Conservation (phyloP, 1,140 invertebrate species). For the Stegodyphus mimosarum region DNA sequence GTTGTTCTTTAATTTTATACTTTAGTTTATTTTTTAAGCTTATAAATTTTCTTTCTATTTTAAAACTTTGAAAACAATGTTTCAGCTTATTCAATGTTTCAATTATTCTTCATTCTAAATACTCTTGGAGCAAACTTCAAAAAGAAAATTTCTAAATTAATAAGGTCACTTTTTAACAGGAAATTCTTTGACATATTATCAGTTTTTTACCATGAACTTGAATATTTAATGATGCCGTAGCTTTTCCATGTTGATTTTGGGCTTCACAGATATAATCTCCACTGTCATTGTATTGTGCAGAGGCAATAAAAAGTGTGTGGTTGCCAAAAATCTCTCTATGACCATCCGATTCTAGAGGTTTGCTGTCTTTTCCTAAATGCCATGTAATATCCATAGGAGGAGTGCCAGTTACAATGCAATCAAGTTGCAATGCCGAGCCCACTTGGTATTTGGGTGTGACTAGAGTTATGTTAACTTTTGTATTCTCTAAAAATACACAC, state of each 20-base stretch:
- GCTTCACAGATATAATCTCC: slow-evolving; percentile 85
- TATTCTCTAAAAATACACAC: slow-evolving; percentile 37
- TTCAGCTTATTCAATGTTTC: too few relatives aligned
- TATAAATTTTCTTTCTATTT: too few relatives aligned
- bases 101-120: too few relatives aligned
- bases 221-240: slow-evolving; percentile 75
- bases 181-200: background rate
- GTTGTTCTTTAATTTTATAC: too few relatives aligned
- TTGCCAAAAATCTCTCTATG: slow-evolving; percentile 66
- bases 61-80: too few relatives aligned
- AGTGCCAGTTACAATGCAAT: slow-evolving; percentile 49
- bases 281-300: slow-evolving; percentile 76
- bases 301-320: slow-evolving; percentile 76
- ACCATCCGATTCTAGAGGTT: slow-evolving; percentile 6
- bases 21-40: too few relatives aligned
- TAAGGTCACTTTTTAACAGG: too few relatives aligned
- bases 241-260: slow-evolving; percentile 76
- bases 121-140: too few relatives aligned
- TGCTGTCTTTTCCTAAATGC: slow-evolving; percentile 31
- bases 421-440: slow-evolving; percentile 51
- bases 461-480: slow-evolving; percentile 43
- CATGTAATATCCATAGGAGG: slow-evolving; percentile 22
- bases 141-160: too few relatives aligned
- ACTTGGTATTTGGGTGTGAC: slow-evolving; percentile 44
- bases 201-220: slow-evolving; percentile 75